Percentiles rank a stretch among this genome's conserved stretches.
phyloP scores from a whole-genome alignment of 2,113 vertebrate species.

The Tupaia chinensis region DNA sequence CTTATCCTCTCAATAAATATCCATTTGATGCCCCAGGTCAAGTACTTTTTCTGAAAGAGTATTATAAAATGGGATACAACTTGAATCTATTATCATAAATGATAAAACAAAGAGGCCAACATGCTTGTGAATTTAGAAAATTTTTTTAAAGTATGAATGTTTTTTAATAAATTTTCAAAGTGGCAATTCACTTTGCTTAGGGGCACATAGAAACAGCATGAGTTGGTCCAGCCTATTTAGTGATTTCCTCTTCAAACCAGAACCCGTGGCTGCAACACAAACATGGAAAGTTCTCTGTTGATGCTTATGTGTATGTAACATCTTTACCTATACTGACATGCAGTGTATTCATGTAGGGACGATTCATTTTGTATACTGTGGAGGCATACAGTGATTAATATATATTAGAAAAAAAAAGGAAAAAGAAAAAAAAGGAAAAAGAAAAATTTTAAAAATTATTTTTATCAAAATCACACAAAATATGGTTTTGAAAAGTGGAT shows the following conservation, averaged over 20 bases:
- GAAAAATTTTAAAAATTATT: no score
- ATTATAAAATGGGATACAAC: constrained; percentile 13
- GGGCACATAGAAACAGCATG: not conserved
- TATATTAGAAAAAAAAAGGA: no score
- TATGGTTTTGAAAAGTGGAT: constrained; percentile 8
- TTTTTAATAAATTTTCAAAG: constrained; percentile 10
- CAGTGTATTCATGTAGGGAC: no score
- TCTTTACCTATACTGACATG: no score
- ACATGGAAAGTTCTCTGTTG: no score
- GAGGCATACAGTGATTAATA: no score
- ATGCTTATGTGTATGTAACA: no score
- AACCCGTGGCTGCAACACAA: not conserved
- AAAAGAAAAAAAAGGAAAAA: no score
- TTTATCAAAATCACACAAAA: not conserved
- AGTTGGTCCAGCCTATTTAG: not conserved
- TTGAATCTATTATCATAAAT: constrained; percentile 19
- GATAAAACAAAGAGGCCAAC: constrained; percentile 12
- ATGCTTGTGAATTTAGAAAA: not conserved
- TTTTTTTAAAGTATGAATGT: not conserved
- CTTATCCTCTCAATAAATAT: not conserved
- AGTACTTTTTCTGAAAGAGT: constrained; percentile 47
- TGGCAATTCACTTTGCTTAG: not conserved
- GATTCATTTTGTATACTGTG: no score
- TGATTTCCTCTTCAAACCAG: not conserved
- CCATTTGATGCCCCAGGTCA: constrained; percentile 17